phyloP scores from a whole-genome alignment of 1,140 invertebrate genomes.

The Trypoxylus dichotomus region DNA sequence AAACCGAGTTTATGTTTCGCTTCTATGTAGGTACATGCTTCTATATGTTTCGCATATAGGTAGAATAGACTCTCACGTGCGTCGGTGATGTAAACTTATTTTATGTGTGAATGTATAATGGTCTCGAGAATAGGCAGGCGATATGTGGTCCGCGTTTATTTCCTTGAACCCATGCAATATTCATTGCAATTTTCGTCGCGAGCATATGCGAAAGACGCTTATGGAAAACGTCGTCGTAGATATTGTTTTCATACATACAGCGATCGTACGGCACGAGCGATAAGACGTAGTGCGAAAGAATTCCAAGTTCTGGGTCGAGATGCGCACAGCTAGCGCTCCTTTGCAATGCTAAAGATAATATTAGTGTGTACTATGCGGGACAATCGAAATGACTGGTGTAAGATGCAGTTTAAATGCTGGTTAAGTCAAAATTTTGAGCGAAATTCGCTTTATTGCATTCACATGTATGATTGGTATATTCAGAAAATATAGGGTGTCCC shows the following conservation, averaged over 20 bases:
- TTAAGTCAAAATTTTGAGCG: too few relatives aligned
- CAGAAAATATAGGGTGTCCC: too few relatives aligned
- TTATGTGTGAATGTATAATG: background rate
- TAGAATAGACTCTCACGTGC: background rate
- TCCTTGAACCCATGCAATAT: constrained; percentile 4
- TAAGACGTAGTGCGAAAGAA: background rate
- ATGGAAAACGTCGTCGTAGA: background rate
- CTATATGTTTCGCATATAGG: background rate
- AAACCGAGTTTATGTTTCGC: background rate
- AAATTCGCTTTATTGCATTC: too few relatives aligned
- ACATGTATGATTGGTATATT: too few relatives aligned
- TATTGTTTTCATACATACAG: background rate
- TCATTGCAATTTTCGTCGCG: background rate
- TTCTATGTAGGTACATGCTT: background rate
- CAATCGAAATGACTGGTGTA: too few relatives aligned
- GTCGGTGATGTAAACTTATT: background rate
- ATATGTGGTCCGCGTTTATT: background rate
- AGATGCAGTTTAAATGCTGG: too few relatives aligned
- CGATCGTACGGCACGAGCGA: background rate
- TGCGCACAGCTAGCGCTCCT: background rate
- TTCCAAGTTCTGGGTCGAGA: constrained; percentile 12
- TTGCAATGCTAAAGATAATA: background rate
- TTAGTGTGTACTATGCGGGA: too few relatives aligned
- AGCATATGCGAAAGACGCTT: background rate
- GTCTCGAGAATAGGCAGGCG: background rate